Percentiles rank a stretch among this genome's conserved stretches.
Conservation (phyloP, 2,113 vertebrate species). For the Larimichthys polyactis region DNA sequence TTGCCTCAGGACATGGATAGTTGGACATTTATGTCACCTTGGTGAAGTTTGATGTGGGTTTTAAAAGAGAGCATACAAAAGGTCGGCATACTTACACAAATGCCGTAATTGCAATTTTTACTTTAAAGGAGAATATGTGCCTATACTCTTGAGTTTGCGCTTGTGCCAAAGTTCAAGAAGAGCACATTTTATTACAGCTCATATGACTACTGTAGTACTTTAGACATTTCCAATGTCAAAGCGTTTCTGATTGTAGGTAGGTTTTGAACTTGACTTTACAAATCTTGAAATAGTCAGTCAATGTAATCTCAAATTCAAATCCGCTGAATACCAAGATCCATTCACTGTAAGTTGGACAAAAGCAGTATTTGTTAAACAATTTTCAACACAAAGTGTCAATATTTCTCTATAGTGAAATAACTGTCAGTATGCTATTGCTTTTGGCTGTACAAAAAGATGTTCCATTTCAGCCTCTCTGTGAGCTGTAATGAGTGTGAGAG, state of each 20-base stretch:
- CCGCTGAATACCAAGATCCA: constrained; percentile 40
- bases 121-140: constrained; percentile 7
- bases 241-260: constrained; percentile 22
- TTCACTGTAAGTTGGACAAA: constrained; percentile 33
- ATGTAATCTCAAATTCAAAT: constrained; percentile 36
- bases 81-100: background rate
- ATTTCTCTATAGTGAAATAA: constrained; percentile 45
- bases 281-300: background rate
- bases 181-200: constrained; percentile 2
- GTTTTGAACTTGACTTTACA: constrained; percentile 25
- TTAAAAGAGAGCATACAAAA: background rate
- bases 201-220: background rate
- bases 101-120: background rate
- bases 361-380: constrained; percentile 25
- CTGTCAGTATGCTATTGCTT: constrained; percentile 33
- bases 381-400: constrained; percentile 41
- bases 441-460: constrained; percentile 44
- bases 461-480: constrained; percentile 51
- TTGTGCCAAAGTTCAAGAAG: constrained; percentile 2
- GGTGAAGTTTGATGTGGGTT: background rate
- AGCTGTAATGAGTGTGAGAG: constrained; percentile 59
- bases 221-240: constrained; percentile 6
- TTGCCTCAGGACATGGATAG: constrained; percentile 11
- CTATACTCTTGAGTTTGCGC: background rate
- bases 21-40: constrained; percentile 30